Evolutionary conservation across 2,888 invertebrate species (phyloP), one percentile per base, ranked within the genome.

Genomic region (Ametastegia equiseti): DNA sequence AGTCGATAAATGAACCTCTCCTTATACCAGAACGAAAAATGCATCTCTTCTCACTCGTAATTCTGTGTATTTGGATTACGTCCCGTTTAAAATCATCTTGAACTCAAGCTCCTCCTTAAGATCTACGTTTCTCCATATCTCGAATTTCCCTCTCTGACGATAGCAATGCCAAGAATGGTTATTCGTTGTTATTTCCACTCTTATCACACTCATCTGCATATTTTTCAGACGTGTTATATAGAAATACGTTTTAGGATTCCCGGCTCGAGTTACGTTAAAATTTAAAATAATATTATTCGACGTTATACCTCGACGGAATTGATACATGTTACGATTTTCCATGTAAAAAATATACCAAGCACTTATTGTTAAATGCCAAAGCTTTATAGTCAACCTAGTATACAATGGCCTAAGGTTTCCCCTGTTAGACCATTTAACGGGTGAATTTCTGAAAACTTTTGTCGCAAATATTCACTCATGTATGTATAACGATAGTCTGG

Each of bases 211-310:
- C 54, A 36, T 75, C 33, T 75, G 4, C 19, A 36, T 75, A 54
- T 36, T 45, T 13, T 23, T n/a, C n/a, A 75, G 54, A 50, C 75
- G 9, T 36, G 39, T 7, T 19, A 39, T 23, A 23, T 63, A 63
- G 2, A 47, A 67, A 67, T 67, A 19, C 7, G 9, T 47, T 30
- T 47, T 45, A 47, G 1, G 13, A 63, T 33, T 27, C 30, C 11
- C 27, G 9, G 3, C 13, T 6, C 7, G 45, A 27, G 45, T 27
- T 15, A 71, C 15, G 23, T 71, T 15, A 71, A 6, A 67, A 71
- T 45, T 71, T 30, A 6, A 45, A 71, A 42, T 71, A 71, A 71
- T 45, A 71, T 45, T 71, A 71, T 71, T 45, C 69, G 45, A 71
- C 23, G 30, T 2, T 13, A 7, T 36, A 36, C 3, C 13, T 33